A percentile compares a stretch with the other conserved stretches of the same genome.
These are phyloP conservation scores for Aphelenchoides bicaudatus DNA, from an alignment of 2,888 invertebrate species.

Conservation along the genomic window DNA sequence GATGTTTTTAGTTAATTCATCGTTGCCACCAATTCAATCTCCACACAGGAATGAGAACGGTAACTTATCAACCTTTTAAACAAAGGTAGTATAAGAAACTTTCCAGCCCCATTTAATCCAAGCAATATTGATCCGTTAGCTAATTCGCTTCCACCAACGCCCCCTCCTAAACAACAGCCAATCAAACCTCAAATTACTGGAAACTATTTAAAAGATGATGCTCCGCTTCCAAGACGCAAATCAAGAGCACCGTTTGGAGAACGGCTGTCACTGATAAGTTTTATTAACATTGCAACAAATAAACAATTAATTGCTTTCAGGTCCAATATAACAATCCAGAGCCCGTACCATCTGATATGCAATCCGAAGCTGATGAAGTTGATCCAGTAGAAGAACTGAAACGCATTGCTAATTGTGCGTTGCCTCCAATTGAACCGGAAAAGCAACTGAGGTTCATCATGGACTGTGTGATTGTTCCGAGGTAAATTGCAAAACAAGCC, in stretches of 20 bases:
- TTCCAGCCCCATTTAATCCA: too few species aligned
- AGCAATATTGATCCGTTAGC: not conserved
- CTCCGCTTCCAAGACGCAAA: constrained; percentile 4
- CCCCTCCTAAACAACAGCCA: too few species aligned
- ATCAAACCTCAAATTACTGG: too few species aligned
- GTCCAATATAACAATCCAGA: constrained; percentile 14
- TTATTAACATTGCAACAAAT: too few species aligned
- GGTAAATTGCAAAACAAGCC: constrained; percentile 20
- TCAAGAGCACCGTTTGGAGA: constrained; percentile 1
- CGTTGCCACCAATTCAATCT: too few species aligned
- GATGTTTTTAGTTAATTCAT: too few species aligned
- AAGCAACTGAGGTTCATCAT: constrained; percentile 51
- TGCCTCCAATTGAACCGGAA: constrained; percentile 43
- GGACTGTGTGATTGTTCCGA: constrained; percentile 52
- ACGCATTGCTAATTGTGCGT: constrained; percentile 15
- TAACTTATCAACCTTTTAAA: too few species aligned
- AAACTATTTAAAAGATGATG: too few species aligned
- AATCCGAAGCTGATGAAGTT: constrained; percentile 3
- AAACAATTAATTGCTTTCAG: too few species aligned
- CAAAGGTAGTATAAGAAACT: too few species aligned
- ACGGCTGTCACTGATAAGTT: not conserved
- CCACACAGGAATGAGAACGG: too few species aligned
- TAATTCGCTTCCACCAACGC: not conserved
- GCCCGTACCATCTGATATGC: not conserved
- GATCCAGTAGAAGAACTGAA: constrained; percentile 17